Evolutionary conservation across 2,113 vertebrate genomes (phyloP).

Genomic region (Paracanthobrama guichenoti): DNA sequence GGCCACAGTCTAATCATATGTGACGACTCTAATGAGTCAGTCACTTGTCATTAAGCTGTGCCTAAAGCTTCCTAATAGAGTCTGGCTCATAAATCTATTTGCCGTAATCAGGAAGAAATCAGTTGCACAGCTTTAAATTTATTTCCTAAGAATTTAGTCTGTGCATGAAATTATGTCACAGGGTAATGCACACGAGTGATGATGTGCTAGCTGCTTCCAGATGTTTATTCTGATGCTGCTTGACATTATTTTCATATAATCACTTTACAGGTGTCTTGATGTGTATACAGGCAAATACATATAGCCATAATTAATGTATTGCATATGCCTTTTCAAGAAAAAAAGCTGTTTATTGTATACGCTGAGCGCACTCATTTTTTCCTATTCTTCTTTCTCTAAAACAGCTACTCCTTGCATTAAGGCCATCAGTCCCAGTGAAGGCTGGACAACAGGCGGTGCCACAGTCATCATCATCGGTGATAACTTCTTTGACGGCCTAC

Average conservation of each 20-base stretch:
- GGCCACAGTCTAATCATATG: slow-evolving; percentile 52
- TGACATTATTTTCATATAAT: slow-evolving; percentile 9
- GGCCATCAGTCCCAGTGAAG: slow-evolving; percentile 78
- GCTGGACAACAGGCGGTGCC: slow-evolving; percentile 78
- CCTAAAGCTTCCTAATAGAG: slow-evolving; percentile 45
- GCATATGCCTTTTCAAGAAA: neutral
- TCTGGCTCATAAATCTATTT: slow-evolving; percentile 50
- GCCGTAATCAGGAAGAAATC: slow-evolving; percentile 45
- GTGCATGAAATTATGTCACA: slow-evolving; percentile 38
- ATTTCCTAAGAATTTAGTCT: slow-evolving; percentile 13
- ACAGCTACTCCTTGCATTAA: slow-evolving; percentile 77
- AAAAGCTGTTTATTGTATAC: neutral
- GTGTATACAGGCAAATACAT: slow-evolving; percentile 12
- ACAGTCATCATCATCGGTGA: slow-evolving; percentile 81
- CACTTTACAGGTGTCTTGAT: slow-evolving; percentile 14
- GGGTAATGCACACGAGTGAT: slow-evolving; percentile 27
- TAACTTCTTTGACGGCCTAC: slow-evolving; percentile 79
- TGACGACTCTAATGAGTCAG: slow-evolving; percentile 56
- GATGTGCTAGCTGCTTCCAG: slow-evolving; percentile 38
- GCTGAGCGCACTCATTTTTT: neutral
- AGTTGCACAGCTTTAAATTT: slow-evolving; percentile 42
- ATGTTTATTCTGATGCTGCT: slow-evolving; percentile 29
- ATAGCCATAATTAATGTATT: slow-evolving; percentile 8
- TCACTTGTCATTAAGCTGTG: slow-evolving; percentile 54
- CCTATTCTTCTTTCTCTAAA: slow-evolving; percentile 31